Evolutionary conservation across 2,888 invertebrate species (phyloP), one percentile per base, ranked within the genome.

Genomic region (Dorcus hopei): DNA sequence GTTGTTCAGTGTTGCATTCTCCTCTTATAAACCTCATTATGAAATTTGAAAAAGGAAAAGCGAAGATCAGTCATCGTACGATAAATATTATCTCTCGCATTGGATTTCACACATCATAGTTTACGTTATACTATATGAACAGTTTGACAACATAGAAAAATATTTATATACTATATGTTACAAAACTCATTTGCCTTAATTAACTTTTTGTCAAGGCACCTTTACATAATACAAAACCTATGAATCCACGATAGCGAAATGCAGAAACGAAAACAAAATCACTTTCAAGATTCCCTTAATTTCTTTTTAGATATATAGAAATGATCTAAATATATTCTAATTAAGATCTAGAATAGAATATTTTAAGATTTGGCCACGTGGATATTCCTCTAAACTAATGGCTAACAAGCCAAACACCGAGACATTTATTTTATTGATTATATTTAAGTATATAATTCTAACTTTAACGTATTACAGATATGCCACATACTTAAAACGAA

Each of bases 151-250:
- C 85, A 86, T 85, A 85, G 83, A 85, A 85, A 86, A 86, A 86
- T 86, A 84, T 85, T 85, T 84, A 84, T 79, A 78, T 78, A 78
- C 77, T 80, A 83, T 84, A 81, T 83, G 82, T 85, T 86, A 85
- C 85, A 86, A 86, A 86, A 86, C 81, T 85, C 84, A 85, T 82
- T 56, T 77, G 79, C 80, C 85, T 85, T 85, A 85, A 83, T 83
- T 84, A 84, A 74, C 74, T 71, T 74, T 65, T 67, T 66, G 66
- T 73, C 78, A 80, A 80, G 80, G 80, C 80, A 80, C 80, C 79
- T 77, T 78, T 76, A 79, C 79, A 77, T 73, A 75, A 71, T 72
- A 70, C 68, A 67, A 69, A 70, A 70, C 52, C 56, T 60, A 60
- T 57, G 43, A 58, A 58, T 58, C 61, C 56, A 59, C 57, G 53